Base-by-base conservation (phyloP, 1,140 invertebrate genomes). In the Trichoplusia ni region DNA sequence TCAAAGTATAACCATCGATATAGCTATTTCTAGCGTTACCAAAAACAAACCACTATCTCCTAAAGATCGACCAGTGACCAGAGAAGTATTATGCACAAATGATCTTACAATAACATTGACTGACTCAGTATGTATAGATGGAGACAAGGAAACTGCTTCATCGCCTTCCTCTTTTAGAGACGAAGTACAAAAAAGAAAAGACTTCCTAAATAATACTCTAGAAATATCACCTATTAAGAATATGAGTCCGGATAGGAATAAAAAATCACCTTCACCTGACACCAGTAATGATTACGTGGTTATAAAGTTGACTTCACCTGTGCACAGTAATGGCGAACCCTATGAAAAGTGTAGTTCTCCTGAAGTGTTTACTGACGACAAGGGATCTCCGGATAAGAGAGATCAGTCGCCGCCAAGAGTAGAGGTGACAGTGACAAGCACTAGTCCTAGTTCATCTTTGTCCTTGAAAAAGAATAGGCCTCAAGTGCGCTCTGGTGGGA, bases 221-320 rank as follows among this genome's bases (percentile, higher is more conserved):
- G 90, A 92, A 75, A 92, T 93, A 75, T 93, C 92, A 0, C 92
- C 92, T 1, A 93, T 93, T 58, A 89, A 90, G 80, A 77, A 69
- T 1, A 65, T 88, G 63, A 87, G 85, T 66, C 83, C 84, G 9
- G 68, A 84, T 29, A 69, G 68, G 63, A 81, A 86, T 21, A 73
- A 78, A 21, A 83, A 82, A 35, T 77, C 81, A n/a, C 71, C 77
- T 6, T 69, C 79, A 7, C 81, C 84, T 7, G 86, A 90, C 53
- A 90, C 77, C 11, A 83, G 77, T 38, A 75, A 47, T 42, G 84
- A 90, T 53, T 86, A 76, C 67, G 79, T 90, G 1, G 73, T 87
- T 0, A 84, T 86, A 42, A 81, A 84, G 64, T 62, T 84, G 2
- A 68, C 83, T 37, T 82, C 84, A 4, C 81, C 82, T 0, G 81